A percentile compares a stretch with the other conserved stretches of the same genome.
These are phyloP conservation scores for Andricus grossulariae DNA, from an alignment of 1,140 invertebrate genomes.

Conservation along the genomic window DNA sequence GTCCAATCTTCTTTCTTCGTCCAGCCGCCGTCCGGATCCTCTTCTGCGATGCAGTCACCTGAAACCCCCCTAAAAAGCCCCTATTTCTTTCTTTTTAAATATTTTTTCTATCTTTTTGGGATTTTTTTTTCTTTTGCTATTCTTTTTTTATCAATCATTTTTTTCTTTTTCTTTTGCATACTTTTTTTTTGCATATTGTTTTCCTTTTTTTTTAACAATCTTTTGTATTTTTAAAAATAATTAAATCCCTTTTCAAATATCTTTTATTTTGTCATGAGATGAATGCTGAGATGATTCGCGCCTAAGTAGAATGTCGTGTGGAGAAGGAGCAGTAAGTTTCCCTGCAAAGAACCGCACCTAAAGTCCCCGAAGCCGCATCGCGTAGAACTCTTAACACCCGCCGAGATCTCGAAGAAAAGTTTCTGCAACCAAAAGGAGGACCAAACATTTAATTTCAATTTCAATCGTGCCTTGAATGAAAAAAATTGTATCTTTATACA, in stretches of 20 bases:
- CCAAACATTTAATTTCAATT: not conserved
- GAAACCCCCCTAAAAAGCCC: slow-evolving; percentile 7
- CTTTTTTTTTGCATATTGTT: slow-evolving; percentile 24
- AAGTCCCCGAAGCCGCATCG: not conserved
- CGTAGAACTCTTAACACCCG: not conserved
- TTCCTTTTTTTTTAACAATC: slow-evolving; percentile 34
- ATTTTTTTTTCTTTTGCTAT: slow-evolving; percentile 30
- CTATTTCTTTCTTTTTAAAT: not conserved
- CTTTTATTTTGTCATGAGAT: slow-evolving; percentile 32
- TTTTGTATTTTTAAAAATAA: slow-evolving; percentile 23
- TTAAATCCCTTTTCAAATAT: slow-evolving; percentile 28
- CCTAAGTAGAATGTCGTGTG: not conserved
- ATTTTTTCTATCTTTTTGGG: slow-evolving; percentile 26
- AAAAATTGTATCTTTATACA: not conserved
- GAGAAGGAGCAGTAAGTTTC: not conserved
- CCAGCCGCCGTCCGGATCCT: slow-evolving; percentile 5
- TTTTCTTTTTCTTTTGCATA: not conserved
- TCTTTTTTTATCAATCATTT: slow-evolving; percentile 8
- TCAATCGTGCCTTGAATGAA: slow-evolving; percentile 25
- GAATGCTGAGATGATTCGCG: not conserved
- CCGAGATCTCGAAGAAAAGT: slow-evolving; percentile 1
- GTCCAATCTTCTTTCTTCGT: not conserved
- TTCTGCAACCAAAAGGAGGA: slow-evolving; percentile 2
- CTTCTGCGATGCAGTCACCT: slow-evolving; percentile 36
- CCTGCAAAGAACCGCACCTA: not conserved